These are phyloP conservation scores for Champsocephalus gunnari DNA, from an alignment of 2,797 vertebrate species.

Conservation along the genomic window DNA sequence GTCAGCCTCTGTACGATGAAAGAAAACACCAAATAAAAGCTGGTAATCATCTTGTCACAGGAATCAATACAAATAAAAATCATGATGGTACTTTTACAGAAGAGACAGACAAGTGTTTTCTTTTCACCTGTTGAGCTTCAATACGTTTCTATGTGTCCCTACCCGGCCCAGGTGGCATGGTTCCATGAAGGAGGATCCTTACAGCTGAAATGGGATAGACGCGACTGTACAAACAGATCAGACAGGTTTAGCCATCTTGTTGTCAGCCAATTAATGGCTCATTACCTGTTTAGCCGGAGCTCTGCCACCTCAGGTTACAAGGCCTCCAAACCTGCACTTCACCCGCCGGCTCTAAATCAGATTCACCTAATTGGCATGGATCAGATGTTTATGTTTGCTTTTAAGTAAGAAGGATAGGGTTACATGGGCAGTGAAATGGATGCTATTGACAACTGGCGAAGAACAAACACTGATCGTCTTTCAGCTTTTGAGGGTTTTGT, in stretches of 20 bases:
- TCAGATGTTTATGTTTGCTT: conserved; percentile 40
- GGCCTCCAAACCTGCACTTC: conserved; percentile 59
- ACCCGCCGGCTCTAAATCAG: conserved; percentile 50
- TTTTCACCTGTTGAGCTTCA: not conserved
- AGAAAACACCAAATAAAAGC: not conserved
- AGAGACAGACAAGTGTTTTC: not conserved
- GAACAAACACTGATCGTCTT: conserved; percentile 24
- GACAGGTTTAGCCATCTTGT: conserved; percentile 61
- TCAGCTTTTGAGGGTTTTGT: conserved; percentile 25
- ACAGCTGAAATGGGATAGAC: conserved; percentile 54
- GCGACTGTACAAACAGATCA: conserved; percentile 62
- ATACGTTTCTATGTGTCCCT: not conserved
- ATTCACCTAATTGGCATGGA: conserved; percentile 53
- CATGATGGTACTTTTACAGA: not conserved
- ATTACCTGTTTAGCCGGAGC: conserved; percentile 68
- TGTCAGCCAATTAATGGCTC: conserved; percentile 66
- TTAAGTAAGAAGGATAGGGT: conserved; percentile 31
- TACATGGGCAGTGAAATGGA: conserved; percentile 29
- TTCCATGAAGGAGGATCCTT: conserved; percentile 46
- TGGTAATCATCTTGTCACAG: not conserved
- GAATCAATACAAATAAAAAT: not conserved
- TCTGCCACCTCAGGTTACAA: conserved; percentile 64
- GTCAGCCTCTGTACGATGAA: not conserved
- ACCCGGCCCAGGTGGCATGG: conserved; percentile 45
- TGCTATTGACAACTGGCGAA: not conserved